Conservation (phyloP, 2,113 vertebrate species). For the Opisthocomus hoazin region DNA sequence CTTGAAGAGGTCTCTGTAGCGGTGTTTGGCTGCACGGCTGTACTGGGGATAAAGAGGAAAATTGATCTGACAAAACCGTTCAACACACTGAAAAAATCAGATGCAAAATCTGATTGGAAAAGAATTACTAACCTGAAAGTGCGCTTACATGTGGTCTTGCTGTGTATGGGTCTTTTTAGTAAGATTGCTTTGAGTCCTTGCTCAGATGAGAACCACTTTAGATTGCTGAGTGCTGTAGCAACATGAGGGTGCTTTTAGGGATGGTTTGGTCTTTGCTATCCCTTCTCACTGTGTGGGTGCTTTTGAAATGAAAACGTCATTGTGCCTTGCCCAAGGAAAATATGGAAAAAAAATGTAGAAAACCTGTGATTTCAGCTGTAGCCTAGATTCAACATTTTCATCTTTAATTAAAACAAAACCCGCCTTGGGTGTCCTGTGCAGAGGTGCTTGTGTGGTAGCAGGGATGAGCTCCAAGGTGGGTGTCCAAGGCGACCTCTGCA, state of each 20-base stretch:
- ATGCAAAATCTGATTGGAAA: background rate
- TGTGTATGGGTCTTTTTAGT: background rate
- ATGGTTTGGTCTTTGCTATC: background rate
- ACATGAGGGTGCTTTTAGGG: background rate
- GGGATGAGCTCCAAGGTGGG: background rate
- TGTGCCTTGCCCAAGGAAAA: background rate
- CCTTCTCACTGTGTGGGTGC: background rate
- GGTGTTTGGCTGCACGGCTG: background rate
- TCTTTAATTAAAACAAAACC: background rate
- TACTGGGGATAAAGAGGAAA: background rate
- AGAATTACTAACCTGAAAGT: background rate
- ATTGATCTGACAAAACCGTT: background rate
- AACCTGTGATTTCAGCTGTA: background rate
- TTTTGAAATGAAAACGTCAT: background rate
- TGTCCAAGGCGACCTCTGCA: accelerated
- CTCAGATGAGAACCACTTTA: background rate
- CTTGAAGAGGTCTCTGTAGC: background rate
- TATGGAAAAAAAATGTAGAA: accelerated
- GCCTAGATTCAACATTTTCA: background rate
- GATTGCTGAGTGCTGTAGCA: background rate
- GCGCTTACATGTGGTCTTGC: background rate
- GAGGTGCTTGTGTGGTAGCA: background rate
- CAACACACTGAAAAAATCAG: background rate
- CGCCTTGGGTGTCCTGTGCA: background rate
- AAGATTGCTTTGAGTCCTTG: background rate